These are phyloP conservation scores for Pollicipes pollicipes DNA, from an alignment of 1,140 invertebrate species.

Conservation along the genomic window DNA sequence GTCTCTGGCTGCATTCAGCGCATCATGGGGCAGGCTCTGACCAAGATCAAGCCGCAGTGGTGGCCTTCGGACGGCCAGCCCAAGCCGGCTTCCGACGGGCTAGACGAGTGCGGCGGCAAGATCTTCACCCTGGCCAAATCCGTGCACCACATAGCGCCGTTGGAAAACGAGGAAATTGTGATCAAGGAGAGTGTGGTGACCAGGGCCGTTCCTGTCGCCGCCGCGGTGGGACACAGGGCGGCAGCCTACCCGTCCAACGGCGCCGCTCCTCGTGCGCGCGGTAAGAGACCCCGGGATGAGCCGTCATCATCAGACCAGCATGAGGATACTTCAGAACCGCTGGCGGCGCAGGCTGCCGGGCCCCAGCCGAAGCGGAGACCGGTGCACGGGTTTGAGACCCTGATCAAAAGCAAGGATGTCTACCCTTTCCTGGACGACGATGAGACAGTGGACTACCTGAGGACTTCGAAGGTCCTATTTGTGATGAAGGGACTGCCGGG, in stretches of 20 bases:
- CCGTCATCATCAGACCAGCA: no score
- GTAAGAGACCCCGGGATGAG: no score
- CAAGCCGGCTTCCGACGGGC: no score
- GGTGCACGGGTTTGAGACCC: background rate
- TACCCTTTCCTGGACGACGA: background rate
- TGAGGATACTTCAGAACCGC: no score
- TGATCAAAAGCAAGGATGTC: background rate
- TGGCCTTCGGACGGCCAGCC: background rate
- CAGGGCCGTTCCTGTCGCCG: no score
- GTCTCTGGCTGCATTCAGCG: background rate
- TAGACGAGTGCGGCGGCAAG: background rate
- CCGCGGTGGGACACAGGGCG: no score
- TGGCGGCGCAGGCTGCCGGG: no score
- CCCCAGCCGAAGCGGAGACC: background rate
- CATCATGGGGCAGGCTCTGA: background rate
- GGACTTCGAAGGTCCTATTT: constrained; percentile 20
- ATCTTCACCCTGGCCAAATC: no score
- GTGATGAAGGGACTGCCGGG: constrained; percentile 29
- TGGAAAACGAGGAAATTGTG: background rate
- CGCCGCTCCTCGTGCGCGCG: no score
- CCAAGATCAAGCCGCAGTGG: background rate
- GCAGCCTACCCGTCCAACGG: no score
- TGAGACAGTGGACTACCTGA: background rate
- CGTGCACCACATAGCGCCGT: background rate
- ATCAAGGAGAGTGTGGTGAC: background rate